Evolutionary conservation across 1,140 invertebrate genomes (phyloP).

Genomic region (Harlomillsia oculata): DNA sequence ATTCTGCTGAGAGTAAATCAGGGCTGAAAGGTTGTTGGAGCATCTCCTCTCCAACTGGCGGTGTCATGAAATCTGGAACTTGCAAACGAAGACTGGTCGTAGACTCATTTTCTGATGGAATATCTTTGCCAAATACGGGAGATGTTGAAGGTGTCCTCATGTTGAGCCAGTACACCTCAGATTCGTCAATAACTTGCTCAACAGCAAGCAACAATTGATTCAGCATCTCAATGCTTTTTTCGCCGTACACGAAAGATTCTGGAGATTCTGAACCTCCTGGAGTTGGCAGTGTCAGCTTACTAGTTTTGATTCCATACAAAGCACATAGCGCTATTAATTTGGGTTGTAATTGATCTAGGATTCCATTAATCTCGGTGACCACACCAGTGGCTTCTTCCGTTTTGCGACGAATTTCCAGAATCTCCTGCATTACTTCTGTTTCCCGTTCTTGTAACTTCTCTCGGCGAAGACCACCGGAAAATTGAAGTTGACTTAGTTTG

Average conservation of each 20-base stretch:
- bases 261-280: not conserved
- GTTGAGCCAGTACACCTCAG: not conserved
- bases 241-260: too few relatives aligned
- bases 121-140: not conserved
- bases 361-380: too few relatives aligned
- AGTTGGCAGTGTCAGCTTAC: not conserved
- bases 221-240: conserved; percentile 14
- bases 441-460: conserved; percentile 25
- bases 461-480: conserved; percentile 26
- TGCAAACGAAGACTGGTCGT: too few relatives aligned
- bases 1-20: too few relatives aligned
- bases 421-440: conserved; percentile 18
- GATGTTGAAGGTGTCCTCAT: not conserved
- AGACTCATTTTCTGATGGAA: conserved; percentile 3
- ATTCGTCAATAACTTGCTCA: conserved; percentile 22
- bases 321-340: conserved; percentile 30
- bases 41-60: too few relatives aligned
- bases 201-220: conserved; percentile 14
- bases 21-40: too few relatives aligned
- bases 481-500: conserved; percentile 31
- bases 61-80: too few relatives aligned
- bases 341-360: conserved; percentile 24
- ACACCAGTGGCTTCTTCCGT: too few relatives aligned
- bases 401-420: not conserved
- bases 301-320: conserved; percentile 13